Conservation (phyloP, 2,113 vertebrate genomes). For the Hydropotes inermis region DNA sequence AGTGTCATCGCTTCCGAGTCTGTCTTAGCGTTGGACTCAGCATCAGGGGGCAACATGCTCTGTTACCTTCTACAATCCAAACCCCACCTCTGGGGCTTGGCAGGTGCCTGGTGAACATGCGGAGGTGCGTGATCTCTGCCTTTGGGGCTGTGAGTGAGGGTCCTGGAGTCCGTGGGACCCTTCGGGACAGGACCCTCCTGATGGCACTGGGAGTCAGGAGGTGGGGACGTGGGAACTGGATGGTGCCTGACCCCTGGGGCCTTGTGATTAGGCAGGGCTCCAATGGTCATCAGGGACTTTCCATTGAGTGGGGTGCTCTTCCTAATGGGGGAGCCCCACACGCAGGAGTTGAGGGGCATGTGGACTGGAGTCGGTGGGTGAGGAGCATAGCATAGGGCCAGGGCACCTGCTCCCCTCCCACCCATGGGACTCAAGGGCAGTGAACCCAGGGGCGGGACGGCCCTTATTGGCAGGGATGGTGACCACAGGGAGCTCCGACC, state of each 20-base stretch:
- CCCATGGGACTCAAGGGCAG: neutral
- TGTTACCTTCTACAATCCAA: neutral
- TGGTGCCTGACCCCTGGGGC: neutral
- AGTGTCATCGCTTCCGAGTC: neutral
- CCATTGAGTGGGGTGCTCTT: neutral
- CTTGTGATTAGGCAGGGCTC: neutral
- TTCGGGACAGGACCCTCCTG: neutral
- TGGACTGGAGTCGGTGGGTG: neutral
- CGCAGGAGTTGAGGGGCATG: neutral
- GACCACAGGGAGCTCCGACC: neutral
- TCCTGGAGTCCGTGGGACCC: neutral
- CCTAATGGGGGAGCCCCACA: neutral
- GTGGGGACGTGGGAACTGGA: fast-evolving
- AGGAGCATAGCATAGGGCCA: fast-evolving
- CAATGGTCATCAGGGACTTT: neutral
- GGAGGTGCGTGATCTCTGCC: neutral
- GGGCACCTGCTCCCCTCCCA: neutral
- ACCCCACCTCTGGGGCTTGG: neutral
- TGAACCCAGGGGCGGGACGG: fast-evolving
- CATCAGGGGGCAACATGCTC: neutral
- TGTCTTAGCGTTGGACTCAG: neutral
- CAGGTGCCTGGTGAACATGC: neutral
- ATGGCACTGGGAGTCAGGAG: neutral
- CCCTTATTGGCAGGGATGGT: neutral
- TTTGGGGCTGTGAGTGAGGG: neutral